Conservation (phyloP, 2,113 vertebrate species). For the Hippoglossus stenolepis region DNA sequence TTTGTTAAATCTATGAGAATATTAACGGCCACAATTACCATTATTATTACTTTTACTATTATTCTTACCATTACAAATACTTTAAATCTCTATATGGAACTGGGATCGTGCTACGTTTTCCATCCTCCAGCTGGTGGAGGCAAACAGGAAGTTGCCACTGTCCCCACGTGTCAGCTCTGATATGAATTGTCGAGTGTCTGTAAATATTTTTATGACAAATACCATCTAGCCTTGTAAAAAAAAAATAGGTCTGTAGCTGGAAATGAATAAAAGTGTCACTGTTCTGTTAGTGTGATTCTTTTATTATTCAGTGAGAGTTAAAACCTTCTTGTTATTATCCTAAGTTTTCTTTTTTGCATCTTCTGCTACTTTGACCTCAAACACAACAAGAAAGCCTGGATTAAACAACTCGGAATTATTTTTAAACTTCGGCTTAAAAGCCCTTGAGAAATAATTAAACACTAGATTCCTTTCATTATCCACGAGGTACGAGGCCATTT, state of each 20-base stretch:
- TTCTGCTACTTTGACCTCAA: too few relatives aligned
- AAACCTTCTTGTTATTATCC: too few relatives aligned
- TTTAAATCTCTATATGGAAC: background rate
- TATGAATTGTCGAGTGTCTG: background rate
- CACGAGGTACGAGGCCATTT: background rate
- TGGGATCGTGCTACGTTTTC: too few relatives aligned
- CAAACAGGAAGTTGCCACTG: background rate
- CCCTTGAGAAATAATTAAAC: slow-evolving; percentile 17
- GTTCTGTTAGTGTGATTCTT: background rate
- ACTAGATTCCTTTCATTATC: background rate
- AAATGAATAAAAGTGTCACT: background rate
- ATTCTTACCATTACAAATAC: background rate
- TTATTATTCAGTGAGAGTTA: too few relatives aligned
- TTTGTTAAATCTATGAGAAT: too few relatives aligned
- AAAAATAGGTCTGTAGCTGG: background rate
- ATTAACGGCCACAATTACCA: too few relatives aligned
- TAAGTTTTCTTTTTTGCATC: background rate
- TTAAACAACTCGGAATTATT: background rate
- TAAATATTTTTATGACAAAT: background rate
- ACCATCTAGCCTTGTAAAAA: background rate
- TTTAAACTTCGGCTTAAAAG: slow-evolving; percentile 10
- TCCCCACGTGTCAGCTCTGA: background rate
- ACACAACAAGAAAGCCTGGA: background rate
- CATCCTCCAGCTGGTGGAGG: background rate
- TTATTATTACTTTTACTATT: background rate